Evolutionary conservation across 2,888 invertebrate genomes (phyloP), one percentile per base, ranked within the genome.

Genomic region (Timema podura): DNA sequence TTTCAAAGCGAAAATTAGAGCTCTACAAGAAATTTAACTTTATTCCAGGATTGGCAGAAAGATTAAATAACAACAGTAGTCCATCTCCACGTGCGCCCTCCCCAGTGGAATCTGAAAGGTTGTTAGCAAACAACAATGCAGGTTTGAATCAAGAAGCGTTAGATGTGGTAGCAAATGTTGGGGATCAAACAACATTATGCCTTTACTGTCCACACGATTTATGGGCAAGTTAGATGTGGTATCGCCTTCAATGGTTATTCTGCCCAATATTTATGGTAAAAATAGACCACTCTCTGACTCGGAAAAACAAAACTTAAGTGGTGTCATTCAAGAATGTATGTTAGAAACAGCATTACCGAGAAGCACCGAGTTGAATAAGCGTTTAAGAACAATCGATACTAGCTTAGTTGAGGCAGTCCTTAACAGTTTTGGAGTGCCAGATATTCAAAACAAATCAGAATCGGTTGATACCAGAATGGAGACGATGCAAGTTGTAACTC

Each of bases 1-100:
- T 87, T 65, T 78, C 86, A 74, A 83, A 85, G 76, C 86, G 87
- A 76, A 87, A 87, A 76, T 84, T 87, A 76, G 83, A 83, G 74
- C 76, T 87, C 9, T 87, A 87, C 74, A 83, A 82, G 83, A 85
- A 75, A 80, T 79, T 65, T 83, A 65, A 80, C 73, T 79, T 80
- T 67, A 54, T 16, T 48, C 61, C 61, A 54, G 68, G 30, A 30
- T 30, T 30, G 30, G 30, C 30, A 30, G 30, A 30, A 3, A 30
- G 30, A 30, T 30, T 30, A 30, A 30, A 30, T 30, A 30, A 30
- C 3, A 30, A 30, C 30, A 30, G 30, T 30, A 30, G 30, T 30
- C 30, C 30, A 30, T 30, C 30, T 30, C 30, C 30, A 30, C 30
- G 30, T 30, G 30, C 30, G 30, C 1, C 30, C 30, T 30, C 30